Percentiles rank a stretch among this genome's conserved stretches.
phyloP scores from a whole-genome alignment of 2,888 invertebrate species.

The Lithophane socia region DNA sequence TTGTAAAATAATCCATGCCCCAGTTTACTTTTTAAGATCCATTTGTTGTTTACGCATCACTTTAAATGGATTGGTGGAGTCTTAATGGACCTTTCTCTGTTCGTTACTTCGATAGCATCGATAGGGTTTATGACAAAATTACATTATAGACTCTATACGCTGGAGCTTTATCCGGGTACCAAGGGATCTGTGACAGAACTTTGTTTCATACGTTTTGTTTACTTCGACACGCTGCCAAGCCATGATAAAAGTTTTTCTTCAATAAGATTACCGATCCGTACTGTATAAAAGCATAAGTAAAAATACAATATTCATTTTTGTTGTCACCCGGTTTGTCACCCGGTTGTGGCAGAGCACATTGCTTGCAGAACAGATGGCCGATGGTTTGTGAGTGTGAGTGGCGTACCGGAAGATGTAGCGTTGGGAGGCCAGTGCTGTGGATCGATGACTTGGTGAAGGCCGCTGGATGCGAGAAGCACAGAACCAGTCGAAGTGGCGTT shows the following conservation, averaged over 20 bases:
- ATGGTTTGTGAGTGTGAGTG: no score
- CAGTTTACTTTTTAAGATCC: conserved; percentile 3
- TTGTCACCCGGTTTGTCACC: no score
- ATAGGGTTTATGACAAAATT: conserved; percentile 66
- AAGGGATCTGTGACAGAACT: conserved; percentile 25
- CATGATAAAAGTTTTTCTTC: neutral
- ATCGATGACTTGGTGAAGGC: no score
- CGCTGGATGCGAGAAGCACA: no score
- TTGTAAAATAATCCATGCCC: neutral
- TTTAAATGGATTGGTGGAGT: conserved; percentile 44
- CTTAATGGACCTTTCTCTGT: conserved; percentile 53
- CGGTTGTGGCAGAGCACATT: no score
- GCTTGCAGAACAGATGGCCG: no score
- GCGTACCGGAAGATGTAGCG: no score
- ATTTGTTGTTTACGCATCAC: conserved; percentile 35
- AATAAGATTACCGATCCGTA: neutral
- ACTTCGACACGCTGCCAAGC: neutral
- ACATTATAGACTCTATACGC: conserved; percentile 50
- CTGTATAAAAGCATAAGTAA: neutral
- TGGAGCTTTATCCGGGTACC: conserved; percentile 23
- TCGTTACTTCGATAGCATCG: conserved; percentile 22
- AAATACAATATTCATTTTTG: neutral
- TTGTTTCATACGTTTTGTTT: conserved; percentile 26
- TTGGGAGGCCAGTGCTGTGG: no score
- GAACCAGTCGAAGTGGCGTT: no score